Evolutionary conservation across 2,113 vertebrate species (phyloP), one percentile per base, ranked within the genome.

Genomic region (Ochotona curzoniae): DNA sequence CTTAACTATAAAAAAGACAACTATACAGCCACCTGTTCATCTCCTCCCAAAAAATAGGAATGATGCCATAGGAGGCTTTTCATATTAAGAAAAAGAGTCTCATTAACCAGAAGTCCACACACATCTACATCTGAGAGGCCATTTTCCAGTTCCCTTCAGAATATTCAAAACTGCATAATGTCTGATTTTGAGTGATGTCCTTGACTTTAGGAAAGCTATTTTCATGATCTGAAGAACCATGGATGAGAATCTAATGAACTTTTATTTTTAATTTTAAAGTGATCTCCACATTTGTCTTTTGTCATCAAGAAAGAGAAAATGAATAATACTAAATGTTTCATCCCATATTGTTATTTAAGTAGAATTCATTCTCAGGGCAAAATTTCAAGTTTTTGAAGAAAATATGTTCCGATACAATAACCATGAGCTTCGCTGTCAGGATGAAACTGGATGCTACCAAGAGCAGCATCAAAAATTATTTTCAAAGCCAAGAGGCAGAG

Each of bases 191-290:
- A 86, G 49, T 30, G 26, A 91, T 49, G 30, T 3, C 20, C 11
- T 35, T 84, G 11, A 2, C 32, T 14, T 28, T 64, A 81, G 79
- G 86, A 60, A 93, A 91, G 30, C 21, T 89, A 25, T 11, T 73
- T 92, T 87, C n/a, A 26, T 28, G 80, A 83, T 91, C 91, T 32
- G 23, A 79, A 76, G 79, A 47, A 84, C 67, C 44, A 66, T 12
- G 67, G n/a, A 25, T 89, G 67, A 93, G 3, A 51, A 82, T 84
- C 76, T 51, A 82, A 89, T 67, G 74, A 70, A 66, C 64, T n/a
- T 79, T 67, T 78, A 86, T 47, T 10, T 91, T 30, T 74, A 26
- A 86, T 49, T 93, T 93, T 90, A 26, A 89, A 90, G 32, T 76
- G 73, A 12, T 44, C 7, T 54, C 93, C 80, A 13, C 78, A 49